phyloP scores from a whole-genome alignment of 2,888 invertebrate species.

The Polia nebulosa region DNA sequence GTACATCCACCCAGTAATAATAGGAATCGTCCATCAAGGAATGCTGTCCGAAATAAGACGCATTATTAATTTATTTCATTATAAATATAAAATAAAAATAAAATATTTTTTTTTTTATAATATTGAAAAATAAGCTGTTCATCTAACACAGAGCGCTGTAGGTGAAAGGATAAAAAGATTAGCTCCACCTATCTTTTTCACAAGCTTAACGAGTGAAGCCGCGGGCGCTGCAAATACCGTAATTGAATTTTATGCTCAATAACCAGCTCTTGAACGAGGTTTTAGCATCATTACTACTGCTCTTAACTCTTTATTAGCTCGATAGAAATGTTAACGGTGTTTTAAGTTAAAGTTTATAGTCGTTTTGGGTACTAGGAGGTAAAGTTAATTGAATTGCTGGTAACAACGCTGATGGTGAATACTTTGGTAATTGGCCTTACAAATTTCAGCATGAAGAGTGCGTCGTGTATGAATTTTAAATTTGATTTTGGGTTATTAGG shows the following conservation, averaged over 20 bases:
- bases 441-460: too few species aligned
- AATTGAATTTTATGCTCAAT: slow-evolving; percentile 58
- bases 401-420: not conserved
- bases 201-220: slow-evolving; percentile 39
- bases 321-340: slow-evolving; percentile 36
- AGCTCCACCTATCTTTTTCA: slow-evolving; percentile 21
- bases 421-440: too few species aligned
- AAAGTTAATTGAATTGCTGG: not conserved
- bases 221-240: slow-evolving; percentile 42
- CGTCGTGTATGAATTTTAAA: too few species aligned
- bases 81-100: too few species aligned
- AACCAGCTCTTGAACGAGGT: slow-evolving; percentile 40
- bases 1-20: too few species aligned
- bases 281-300: slow-evolving; percentile 46
- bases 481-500: too few species aligned
- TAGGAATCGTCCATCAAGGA: too few species aligned
- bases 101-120: not conserved
- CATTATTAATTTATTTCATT: too few species aligned
- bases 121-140: slow-evolving; percentile 11
- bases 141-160: slow-evolving; percentile 12
- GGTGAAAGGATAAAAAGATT: slow-evolving; percentile 12
- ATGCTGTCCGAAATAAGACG: too few species aligned
- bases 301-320: slow-evolving; percentile 42
- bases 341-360: slow-evolving; percentile 23
- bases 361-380: slow-evolving; percentile 2